Conservation (phyloP, 2,113 vertebrate genomes). For the Chaetodon trifascialis region DNA sequence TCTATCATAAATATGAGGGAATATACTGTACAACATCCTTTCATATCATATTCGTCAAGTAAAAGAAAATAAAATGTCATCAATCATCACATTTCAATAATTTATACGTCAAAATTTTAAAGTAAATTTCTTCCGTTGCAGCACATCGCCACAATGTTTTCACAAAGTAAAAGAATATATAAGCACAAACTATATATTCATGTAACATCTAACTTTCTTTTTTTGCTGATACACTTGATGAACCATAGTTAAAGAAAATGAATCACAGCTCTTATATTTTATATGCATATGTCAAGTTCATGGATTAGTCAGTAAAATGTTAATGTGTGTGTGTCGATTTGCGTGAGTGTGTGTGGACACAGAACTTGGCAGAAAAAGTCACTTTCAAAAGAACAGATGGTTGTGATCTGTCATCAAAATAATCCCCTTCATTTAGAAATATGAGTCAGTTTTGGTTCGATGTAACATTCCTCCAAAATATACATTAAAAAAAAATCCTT, state of each 20-base stretch:
- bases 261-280: slow-evolving; percentile 62
- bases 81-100: slow-evolving; percentile 68
- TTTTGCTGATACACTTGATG: slow-evolving; percentile 57
- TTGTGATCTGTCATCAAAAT: slow-evolving; percentile 43
- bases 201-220: slow-evolving; percentile 53
- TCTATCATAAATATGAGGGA: slow-evolving; percentile 77
- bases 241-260: slow-evolving; percentile 46
- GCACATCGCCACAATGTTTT: slow-evolving; percentile 56
- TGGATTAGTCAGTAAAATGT: slow-evolving; percentile 16
- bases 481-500: slow-evolving; percentile 26
- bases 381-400: slow-evolving; percentile 53
- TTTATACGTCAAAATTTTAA: slow-evolving; percentile 65
- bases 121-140: slow-evolving; percentile 62
- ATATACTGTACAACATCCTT: slow-evolving; percentile 76
- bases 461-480: slow-evolving; percentile 66
- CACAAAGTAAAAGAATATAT: slow-evolving; percentile 75
- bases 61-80: slow-evolving; percentile 71
- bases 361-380: slow-evolving; percentile 68
- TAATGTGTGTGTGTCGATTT: slow-evolving; percentile 6
- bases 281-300: slow-evolving; percentile 51
- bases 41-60: slow-evolving; percentile 70
- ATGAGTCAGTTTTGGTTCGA: slow-evolving; percentile 55
- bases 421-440: slow-evolving; percentile 56
- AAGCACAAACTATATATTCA: slow-evolving; percentile 70
- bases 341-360: slow-evolving; percentile 10